Conservation (phyloP, 2,113 vertebrate species). For the Notarius quadriscutis region DNA sequence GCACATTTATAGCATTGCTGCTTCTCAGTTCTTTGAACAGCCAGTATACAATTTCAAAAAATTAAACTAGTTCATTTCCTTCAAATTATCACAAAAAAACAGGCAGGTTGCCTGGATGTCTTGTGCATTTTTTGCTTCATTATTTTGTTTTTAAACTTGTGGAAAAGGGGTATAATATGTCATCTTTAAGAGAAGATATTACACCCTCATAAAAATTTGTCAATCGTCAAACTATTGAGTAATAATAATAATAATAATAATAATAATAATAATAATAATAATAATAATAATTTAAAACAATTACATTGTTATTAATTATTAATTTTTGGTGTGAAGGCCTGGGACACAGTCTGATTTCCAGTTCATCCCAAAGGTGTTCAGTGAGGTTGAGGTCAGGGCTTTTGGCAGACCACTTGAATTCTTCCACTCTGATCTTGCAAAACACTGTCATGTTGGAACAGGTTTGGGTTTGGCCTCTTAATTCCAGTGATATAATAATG, state of each 20-base stretch:
- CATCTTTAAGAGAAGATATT: neutral
- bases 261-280: no score
- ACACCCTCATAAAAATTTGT: neutral
- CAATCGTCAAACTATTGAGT: neutral
- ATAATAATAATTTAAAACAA: no score
- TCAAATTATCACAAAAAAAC: neutral
- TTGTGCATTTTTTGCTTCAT: neutral
- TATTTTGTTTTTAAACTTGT: neutral
- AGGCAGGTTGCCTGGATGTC: neutral
- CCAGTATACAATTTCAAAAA: neutral
- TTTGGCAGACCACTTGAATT: neutral
- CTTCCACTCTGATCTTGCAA: neutral
- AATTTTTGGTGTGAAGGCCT: neutral
- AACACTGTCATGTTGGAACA: neutral
- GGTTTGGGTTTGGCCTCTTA: neutral
- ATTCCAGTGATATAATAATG: neutral
- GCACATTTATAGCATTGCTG: neutral
- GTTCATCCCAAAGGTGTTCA: neutral
- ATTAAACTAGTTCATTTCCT: neutral
- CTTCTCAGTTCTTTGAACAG: neutral
- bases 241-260: no score
- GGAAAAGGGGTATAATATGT: no score
- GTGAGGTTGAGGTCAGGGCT: neutral
- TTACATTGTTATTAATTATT: neutral
- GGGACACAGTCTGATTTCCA: neutral